Percentiles rank a stretch among this genome's conserved stretches.
These are phyloP conservation scores for Pangasianodon gigas DNA, from an alignment of 2,113 vertebrate genomes.

Conservation along the genomic window DNA sequence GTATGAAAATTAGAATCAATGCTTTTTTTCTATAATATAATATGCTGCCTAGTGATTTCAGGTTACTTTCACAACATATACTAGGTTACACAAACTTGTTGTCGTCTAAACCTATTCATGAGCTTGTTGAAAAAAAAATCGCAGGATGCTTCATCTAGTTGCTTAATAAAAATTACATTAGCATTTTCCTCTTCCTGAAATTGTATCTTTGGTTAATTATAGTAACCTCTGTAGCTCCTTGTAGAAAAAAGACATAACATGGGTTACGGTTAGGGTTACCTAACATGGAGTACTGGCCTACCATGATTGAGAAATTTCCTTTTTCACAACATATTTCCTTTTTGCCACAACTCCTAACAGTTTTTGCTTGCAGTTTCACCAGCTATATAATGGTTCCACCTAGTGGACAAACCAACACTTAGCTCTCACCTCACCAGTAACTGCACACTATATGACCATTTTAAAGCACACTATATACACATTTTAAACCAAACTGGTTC, in stretches of 20 bases:
- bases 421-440: not conserved
- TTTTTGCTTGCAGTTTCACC: not conserved
- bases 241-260: not conserved
- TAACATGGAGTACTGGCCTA: not conserved
- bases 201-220: not conserved
- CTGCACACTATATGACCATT: not conserved
- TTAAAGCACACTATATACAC: not conserved
- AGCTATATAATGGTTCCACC: conserved; percentile 10
- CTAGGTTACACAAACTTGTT: not conserved
- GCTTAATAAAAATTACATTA: not conserved
- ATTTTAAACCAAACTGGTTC: not conserved
- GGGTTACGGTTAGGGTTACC: no score
- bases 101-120: not conserved
- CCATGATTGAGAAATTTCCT: not conserved
- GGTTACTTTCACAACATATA: not conserved
- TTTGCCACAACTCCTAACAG: not conserved
- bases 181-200: not conserved
- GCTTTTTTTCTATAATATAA: not conserved
- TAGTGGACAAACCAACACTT: conserved; percentile 21
- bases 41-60: not conserved
- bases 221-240: not conserved
- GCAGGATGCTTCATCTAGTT: not conserved
- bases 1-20: conserved; percentile 63
- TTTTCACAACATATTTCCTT: not conserved
- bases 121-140: not conserved